Percentiles rank a stretch among this genome's conserved stretches.
Conservation (phyloP, 2,113 vertebrate species). For the Tauraco erythrolophus region DNA sequence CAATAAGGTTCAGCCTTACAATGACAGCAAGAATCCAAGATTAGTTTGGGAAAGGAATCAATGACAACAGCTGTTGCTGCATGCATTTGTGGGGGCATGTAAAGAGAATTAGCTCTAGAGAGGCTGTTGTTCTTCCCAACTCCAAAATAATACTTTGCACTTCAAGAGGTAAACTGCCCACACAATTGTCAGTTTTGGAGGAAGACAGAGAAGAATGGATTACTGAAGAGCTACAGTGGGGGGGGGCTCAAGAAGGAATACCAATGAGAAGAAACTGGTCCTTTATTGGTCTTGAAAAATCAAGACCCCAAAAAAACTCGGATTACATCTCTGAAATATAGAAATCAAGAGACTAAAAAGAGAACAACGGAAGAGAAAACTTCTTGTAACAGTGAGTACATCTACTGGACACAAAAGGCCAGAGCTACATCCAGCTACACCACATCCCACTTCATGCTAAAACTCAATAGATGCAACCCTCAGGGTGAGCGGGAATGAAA, state of each 20-base stretch:
- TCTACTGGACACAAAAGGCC: not conserved
- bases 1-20: not conserved
- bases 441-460: not conserved
- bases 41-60: not conserved
- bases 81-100: conserved; percentile 13
- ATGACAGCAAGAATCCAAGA: not conserved
- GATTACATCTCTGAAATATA: not conserved
- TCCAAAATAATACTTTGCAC: conserved; percentile 57
- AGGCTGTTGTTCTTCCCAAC: conserved; percentile 45
- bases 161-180: conserved; percentile 53
- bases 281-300: not conserved
- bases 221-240: not conserved
- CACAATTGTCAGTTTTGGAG: conserved; percentile 13
- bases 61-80: conserved; percentile 19
- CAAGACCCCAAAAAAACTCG: not conserved
- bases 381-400: not conserved
- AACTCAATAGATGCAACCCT: not conserved
- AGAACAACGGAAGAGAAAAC: not conserved
- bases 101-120: conserved; percentile 31
- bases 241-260: not conserved
- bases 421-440: not conserved
- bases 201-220: not conserved
- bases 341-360: not conserved
- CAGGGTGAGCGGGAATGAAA: not conserved
- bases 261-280: not conserved